Conservation (phyloP, 1,140 invertebrate species). For the Hypothenemus hampei region DNA sequence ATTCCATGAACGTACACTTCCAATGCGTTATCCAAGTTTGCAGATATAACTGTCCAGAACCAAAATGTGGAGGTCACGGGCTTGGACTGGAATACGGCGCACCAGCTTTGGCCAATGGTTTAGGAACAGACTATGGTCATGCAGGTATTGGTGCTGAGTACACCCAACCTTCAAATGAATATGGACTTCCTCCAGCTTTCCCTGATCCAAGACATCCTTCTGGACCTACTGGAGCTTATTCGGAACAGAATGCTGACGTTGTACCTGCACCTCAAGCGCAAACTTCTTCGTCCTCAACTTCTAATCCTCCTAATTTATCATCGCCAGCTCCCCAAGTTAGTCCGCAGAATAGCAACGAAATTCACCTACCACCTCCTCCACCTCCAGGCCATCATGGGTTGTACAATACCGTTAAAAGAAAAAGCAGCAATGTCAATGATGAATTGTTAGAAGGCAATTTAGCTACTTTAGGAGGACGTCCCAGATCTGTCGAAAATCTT, state of each 20-base stretch:
- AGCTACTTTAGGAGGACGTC: constrained; percentile 74
- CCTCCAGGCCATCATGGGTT: constrained; percentile 66
- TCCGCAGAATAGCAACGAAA: constrained; percentile 49
- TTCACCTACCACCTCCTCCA: constrained; percentile 74
- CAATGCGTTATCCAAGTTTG: constrained; percentile 95
- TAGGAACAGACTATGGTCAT: constrained; percentile 62
- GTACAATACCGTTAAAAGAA: constrained; percentile 80
- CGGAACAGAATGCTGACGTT: constrained; percentile 72
- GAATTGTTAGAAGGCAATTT: constrained; percentile 72
- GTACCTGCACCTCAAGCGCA: constrained; percentile 74
- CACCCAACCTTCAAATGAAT: constrained; percentile 59
- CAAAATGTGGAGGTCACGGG: constrained; percentile 69
- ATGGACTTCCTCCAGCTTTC: constrained; percentile 70
- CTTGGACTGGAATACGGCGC: constrained; percentile 62
- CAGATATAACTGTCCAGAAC: constrained; percentile 87
- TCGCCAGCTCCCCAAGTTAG: constrained; percentile 57
- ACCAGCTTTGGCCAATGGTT: constrained; percentile 54
- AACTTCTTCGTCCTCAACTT: constrained; percentile 60
- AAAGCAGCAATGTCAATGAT: constrained; percentile 57
- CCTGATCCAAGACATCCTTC: constrained; percentile 78
- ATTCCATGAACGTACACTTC: constrained; percentile 96
- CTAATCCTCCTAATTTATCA: constrained; percentile 57
- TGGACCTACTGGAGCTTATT: constrained; percentile 72
- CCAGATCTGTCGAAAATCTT: constrained; percentile 73
- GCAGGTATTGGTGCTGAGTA: constrained; percentile 63